Percentiles rank a stretch among this genome's conserved stretches.
These are phyloP conservation scores for Villa cingulata DNA, from an alignment of 2,888 invertebrate genomes.

Conservation along the genomic window DNA sequence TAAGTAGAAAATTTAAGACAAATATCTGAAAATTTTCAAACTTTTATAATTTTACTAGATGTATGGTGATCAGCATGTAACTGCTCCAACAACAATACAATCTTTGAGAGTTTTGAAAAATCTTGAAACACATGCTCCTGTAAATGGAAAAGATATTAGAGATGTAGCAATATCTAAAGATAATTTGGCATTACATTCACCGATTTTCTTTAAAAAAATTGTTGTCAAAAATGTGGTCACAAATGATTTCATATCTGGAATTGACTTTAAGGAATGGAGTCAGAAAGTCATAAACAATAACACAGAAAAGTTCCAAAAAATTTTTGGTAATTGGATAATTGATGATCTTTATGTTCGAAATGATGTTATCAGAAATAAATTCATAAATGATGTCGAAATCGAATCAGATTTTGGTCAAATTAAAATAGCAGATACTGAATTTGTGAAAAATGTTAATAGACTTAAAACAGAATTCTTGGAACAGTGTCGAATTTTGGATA, in stretches of 20 bases:
- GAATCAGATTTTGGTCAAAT: background rate
- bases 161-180: slow-evolving; percentile 29
- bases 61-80: slow-evolving; percentile 30
- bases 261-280: slow-evolving; percentile 37
- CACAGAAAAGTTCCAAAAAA: slow-evolving; percentile 27
- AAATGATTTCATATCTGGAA: slow-evolving; percentile 25
- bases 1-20: slow-evolving; percentile 24
- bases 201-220: slow-evolving; percentile 25
- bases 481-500: slow-evolving; percentile 17
- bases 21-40: too few relatives aligned
- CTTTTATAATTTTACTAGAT: background rate
- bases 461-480: background rate
- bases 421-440: background rate
- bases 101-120: slow-evolving; percentile 28
- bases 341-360: slow-evolving; percentile 31
- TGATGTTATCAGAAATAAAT: slow-evolving; percentile 25
- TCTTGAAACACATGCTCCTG: slow-evolving; percentile 22
- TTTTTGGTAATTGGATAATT: slow-evolving; percentile 39
- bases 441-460: background rate
- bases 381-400: slow-evolving; percentile 29
- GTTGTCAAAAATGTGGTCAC: slow-evolving; percentile 21
- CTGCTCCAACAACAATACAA: slow-evolving; percentile 32
- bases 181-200: slow-evolving; percentile 22
- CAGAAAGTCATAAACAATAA: slow-evolving; percentile 27
- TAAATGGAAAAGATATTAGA: slow-evolving; percentile 33